Conservation (phyloP, 2,888 invertebrate species). For the Archaeoteleia sp. region DNA sequence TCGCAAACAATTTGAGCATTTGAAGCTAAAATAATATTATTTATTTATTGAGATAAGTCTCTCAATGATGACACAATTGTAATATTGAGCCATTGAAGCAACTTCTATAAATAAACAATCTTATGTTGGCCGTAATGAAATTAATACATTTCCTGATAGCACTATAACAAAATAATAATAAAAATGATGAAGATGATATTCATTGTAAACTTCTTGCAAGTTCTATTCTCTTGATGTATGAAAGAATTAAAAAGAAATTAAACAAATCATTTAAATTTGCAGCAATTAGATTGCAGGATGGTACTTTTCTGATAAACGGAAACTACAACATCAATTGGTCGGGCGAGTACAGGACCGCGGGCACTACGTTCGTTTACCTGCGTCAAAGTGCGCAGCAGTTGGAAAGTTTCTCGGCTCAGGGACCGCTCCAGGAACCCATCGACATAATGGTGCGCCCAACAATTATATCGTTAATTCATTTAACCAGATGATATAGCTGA, state of each 20-base stretch:
- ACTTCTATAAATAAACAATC: no score
- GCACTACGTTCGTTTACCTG: slow-evolving; percentile 86
- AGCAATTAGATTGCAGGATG: slow-evolving; percentile 87
- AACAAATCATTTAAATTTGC: slow-evolving; percentile 61
- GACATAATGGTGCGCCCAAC: slow-evolving; percentile 83
- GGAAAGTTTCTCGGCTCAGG: slow-evolving; percentile 86
- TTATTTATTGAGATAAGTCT: no score
- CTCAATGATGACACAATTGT: no score
- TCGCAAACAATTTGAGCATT: no score
- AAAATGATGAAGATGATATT: no score
- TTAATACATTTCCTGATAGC: no score
- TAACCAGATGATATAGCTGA: slow-evolving; percentile 52
- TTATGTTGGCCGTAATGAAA: no score
- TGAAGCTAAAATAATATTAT: no score
- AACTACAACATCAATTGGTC: slow-evolving; percentile 84
- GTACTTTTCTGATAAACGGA: slow-evolving; percentile 88
- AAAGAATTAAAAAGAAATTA: no score
- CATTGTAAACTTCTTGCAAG: background rate
- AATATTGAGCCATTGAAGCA: no score
- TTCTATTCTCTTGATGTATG: background rate
- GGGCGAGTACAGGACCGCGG: slow-evolving; percentile 85
- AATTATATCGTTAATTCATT: slow-evolving; percentile 21
- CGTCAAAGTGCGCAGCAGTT: slow-evolving; percentile 79
- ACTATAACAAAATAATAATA: no score
- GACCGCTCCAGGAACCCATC: slow-evolving; percentile 85